These are phyloP conservation scores for Gephyroberyx darwinii DNA, from an alignment of 2,797 vertebrate species.

Conservation along the genomic window DNA sequence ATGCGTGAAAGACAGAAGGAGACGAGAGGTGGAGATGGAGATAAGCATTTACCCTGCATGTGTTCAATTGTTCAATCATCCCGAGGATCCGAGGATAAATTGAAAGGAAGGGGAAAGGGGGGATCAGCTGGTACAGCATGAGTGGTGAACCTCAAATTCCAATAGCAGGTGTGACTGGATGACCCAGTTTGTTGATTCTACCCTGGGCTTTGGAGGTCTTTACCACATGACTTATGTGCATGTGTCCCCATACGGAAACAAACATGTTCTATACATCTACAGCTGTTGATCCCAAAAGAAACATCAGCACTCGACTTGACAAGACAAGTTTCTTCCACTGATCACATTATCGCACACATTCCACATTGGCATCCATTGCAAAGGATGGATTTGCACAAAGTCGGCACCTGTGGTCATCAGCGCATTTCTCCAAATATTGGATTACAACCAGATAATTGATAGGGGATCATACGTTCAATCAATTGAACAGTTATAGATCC, in stretches of 20 bases:
- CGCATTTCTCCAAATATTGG: not conserved
- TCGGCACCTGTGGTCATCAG: not conserved
- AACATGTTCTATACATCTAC: constrained; percentile 60
- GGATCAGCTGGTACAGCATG: constrained; percentile 61
- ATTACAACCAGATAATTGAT: not conserved
- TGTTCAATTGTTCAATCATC: constrained; percentile 69
- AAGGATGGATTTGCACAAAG: constrained; percentile 51
- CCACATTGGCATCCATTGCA: constrained; percentile 42
- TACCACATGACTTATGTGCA: constrained; percentile 48
- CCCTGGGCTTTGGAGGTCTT: constrained; percentile 59
- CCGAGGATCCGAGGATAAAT: constrained; percentile 42
- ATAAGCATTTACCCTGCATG: constrained; percentile 65
- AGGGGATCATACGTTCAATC: constrained; percentile 12
- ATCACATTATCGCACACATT: constrained; percentile 55
- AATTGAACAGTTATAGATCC: constrained; percentile 30
- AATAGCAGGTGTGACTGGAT: constrained; percentile 72
- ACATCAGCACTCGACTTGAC: constrained; percentile 41
- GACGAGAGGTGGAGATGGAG: constrained; percentile 51
- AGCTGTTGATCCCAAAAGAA: constrained; percentile 62
- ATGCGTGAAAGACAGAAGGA: constrained; percentile 42
- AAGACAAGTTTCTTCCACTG: constrained; percentile 34
- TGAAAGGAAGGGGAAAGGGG: constrained; percentile 11
- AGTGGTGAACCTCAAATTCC: constrained; percentile 68
- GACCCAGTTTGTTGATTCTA: constrained; percentile 57
- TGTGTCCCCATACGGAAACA: constrained; percentile 63